A percentile compares a stretch with the other conserved stretches of the same genome.
phyloP scores from a whole-genome alignment of 64 coral and sea anemone species.

The Dendrophyllia cribrosa region DNA sequence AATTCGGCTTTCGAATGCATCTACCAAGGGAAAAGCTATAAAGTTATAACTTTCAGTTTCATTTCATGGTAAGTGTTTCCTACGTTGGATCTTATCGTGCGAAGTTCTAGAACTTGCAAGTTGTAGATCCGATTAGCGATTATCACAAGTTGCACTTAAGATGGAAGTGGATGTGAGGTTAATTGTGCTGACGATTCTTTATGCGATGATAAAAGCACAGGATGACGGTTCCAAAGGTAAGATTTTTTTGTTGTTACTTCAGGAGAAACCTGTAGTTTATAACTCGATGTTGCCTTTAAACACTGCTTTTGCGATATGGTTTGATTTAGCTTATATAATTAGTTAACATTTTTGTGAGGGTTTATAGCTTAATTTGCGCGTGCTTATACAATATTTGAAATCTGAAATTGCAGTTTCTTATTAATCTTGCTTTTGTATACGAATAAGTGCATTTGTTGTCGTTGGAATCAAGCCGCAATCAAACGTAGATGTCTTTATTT shows the following conservation, averaged over 20 bases:
- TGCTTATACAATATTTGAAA: no score
- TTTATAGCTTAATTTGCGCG: no score
- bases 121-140: not conserved
- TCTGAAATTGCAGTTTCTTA: no score
- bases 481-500: no score
- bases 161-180: constrained; percentile 27
- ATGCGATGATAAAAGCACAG: not conserved
- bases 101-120: not conserved
- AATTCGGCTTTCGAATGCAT: not conserved
- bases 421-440: no score
- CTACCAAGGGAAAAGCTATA: not conserved
- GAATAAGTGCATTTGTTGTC: no score
- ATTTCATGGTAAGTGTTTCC: not conserved
- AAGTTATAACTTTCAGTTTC: not conserved
- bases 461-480: no score
- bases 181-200: not conserved
- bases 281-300: no score
- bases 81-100: not conserved
- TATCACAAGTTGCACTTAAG: not conserved
- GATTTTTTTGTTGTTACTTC: not conserved
- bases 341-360: no score
- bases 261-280: no score
- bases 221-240: constrained; percentile 14
- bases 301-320: no score
- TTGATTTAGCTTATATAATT: no score